Evolutionary conservation across 2,888 invertebrate species (phyloP), one percentile per base, ranked within the genome.

Genomic region (Hypolimnas misippus): DNA sequence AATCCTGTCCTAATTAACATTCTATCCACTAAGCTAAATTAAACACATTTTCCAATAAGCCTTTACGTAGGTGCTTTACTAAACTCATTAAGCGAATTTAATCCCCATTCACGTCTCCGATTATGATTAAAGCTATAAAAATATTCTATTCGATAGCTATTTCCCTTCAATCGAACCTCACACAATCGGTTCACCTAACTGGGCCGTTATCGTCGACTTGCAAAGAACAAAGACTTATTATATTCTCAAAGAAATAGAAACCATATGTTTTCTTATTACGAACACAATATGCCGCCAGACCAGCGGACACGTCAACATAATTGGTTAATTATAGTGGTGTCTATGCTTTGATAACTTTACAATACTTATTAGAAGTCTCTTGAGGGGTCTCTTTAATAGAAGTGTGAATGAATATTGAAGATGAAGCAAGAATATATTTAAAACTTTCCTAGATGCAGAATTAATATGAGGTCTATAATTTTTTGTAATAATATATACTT

Each of bases 221-320:
- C 35, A 50, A 17, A 31, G 54, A 63, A 66, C 63, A 66, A 63
- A 57, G 53, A 25, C 42, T 52, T 62, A 59, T 65, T 51, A 56
- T 62, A 42, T 17, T 49, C 25, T 31, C 50, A 51, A 53, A 60
- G 38, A 57, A 53, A 52, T 17, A 60, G 35, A 10, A 46, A 21
- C 12, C 21, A 16, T 44, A 25, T 66, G 49, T 53, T 61, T 57
- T 65, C 58, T 60, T 56, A 64, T 60, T 55, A 19, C 33, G 25
- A 38, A 59, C 54, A 63, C 66, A 66, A 66, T 57, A 63, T 31
- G 3, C 19, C 35, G 19, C 52, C 31, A 44, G 57, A 25, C 50
- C 14, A 52, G 16, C 46, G 42, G 54, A 44, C 59, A 56, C 25
- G 16, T 46, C 33, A 14, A 19, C n/a, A 35, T 60, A 60, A 63